These are phyloP conservation scores for Hiodon tergisus DNA, from an alignment of 2,113 vertebrate genomes.

Conservation along the genomic window DNA sequence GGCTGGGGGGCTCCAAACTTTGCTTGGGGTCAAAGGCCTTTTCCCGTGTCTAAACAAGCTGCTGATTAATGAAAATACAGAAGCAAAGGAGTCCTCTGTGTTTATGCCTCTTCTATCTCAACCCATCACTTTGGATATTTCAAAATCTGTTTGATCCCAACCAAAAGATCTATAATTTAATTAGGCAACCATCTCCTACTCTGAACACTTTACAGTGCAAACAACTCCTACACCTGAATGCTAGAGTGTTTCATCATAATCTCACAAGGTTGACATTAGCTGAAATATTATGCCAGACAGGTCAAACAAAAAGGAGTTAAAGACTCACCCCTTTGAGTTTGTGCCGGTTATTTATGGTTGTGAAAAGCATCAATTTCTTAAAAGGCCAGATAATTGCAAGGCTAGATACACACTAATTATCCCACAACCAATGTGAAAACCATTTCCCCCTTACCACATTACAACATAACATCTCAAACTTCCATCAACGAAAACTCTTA, in stretches of 20 bases:
- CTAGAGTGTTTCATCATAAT: too few species aligned
- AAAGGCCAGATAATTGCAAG: neutral
- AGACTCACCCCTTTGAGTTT: neutral
- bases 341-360: neutral
- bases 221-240: too few species aligned
- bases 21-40: conserved; percentile 52
- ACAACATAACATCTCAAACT: too few species aligned
- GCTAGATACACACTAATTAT: neutral
- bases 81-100: conserved; percentile 58
- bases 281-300: too few species aligned
- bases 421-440: neutral
- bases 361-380: too few species aligned
- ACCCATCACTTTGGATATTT: neutral
- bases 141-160: neutral
- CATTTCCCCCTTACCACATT: neutral
- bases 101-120: conserved; percentile 53
- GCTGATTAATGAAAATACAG: conserved; percentile 56
- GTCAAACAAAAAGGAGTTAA: neutral
- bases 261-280: too few species aligned
- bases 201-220: too few species aligned
- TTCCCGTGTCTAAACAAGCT: conserved; percentile 56
- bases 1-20: conserved; percentile 56
- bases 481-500: too few species aligned
- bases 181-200: too few species aligned
- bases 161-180: too few species aligned